Conservation (phyloP, 2,113 vertebrate species). For the Perognathus longimembris region DNA sequence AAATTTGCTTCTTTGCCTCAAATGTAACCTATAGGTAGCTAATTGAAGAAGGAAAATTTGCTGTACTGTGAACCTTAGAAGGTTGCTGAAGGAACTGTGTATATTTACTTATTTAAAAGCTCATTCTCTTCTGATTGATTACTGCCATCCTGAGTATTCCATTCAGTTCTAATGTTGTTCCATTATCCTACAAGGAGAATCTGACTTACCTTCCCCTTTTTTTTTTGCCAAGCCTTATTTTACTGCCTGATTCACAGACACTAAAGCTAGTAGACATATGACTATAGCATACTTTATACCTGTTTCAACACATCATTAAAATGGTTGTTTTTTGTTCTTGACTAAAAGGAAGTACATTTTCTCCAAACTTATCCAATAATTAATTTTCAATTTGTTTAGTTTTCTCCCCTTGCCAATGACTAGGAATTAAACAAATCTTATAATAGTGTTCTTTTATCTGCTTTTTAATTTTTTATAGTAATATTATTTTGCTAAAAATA, state of each 20-base stretch:
- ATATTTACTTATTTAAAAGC: not conserved
- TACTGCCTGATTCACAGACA: not conserved
- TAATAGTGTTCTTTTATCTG: not conserved
- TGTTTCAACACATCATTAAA: not conserved
- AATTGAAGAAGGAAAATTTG: not conserved
- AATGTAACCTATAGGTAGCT: not conserved
- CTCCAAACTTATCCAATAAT: not conserved
- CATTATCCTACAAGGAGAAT: not conserved
- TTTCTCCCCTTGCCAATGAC: not conserved
- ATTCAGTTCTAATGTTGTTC: not conserved
- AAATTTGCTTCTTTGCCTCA: not conserved
- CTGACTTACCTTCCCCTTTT: not conserved
- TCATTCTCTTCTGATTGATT: not conserved
- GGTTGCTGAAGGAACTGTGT: not conserved
- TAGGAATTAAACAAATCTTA: not conserved
- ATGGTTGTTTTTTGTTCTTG: not conserved
- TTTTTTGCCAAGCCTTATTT: not conserved
- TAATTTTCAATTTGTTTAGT: not conserved
- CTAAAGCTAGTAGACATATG: not conserved
- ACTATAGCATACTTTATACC: not conserved
- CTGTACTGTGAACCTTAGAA: not conserved
- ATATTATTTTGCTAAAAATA: not conserved
- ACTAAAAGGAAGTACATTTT: not conserved
- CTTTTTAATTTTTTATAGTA: not conserved
- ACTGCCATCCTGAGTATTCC: not conserved